Evolutionary conservation across 92 coral and sea anemone species (phyloP), one percentile per base, ranked within the genome.

Genomic region (Chrysogorgia sp.): DNA sequence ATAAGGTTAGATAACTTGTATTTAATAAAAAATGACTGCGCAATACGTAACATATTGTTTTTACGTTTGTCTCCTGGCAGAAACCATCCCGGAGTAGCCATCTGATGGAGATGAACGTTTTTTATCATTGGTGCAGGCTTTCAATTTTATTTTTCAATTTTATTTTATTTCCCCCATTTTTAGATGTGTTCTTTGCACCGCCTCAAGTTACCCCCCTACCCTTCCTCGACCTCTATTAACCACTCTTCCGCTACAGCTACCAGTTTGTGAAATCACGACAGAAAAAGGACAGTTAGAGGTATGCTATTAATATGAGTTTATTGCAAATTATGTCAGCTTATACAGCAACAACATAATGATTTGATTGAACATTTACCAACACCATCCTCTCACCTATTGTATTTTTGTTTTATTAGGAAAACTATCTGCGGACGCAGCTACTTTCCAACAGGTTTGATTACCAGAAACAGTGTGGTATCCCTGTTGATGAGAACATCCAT

Each of bases 241-340:
- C 34, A 80, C 92, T 1, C 64, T 93, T 66, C 96, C 97, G n/a
- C 87, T 93, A 23, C 91, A 91, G 60, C 41, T 93, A 56, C 96
- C 97, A 10, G 75, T 93, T 34, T 93, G 97, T 86, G 97, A 93
- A 81, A 79, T 91, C 93, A 71, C 92, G 24, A 93, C 96, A 24
- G 98, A 93, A 58, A 91, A 93, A 78, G 98, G 97, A 17, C 90
- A 87, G 61, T 85, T 89, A 30, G 98, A 93, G 92, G 97, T 93
- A 74, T 3, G 31, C 9, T 17, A n/a, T 7, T 9, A 58, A 52
- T 25, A 25, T 8, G 2, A 41, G 1, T 28, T 79, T 26, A 1
- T 58, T 49, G 26, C 8, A 60, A n/a, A n/a, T n/a, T n/a, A 7
- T 6, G 12, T 34, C 58, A 25, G 25, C 20, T 10, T 24, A 6